A percentile compares a stretch with the other conserved stretches of the same genome.
phyloP scores from a whole-genome alignment of 2,888 invertebrate species.

The Limnephilus rhombicus region DNA sequence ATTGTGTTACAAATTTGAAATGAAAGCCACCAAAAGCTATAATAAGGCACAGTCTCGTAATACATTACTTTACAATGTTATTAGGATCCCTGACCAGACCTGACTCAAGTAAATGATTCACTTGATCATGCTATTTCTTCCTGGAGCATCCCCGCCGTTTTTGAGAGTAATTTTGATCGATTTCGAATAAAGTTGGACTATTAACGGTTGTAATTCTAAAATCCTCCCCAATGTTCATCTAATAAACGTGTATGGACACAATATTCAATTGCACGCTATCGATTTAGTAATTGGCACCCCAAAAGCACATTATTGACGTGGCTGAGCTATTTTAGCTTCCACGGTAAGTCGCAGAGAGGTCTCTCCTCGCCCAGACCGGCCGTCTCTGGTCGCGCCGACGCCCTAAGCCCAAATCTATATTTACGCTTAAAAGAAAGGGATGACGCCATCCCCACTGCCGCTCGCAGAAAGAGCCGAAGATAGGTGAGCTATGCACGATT shows the following conservation, averaged over 20 bases:
- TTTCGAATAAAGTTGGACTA: neutral
- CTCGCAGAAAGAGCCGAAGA: conserved; percentile 59
- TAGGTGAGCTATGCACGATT: conserved; percentile 51
- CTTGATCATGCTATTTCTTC: neutral
- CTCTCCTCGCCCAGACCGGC: conserved; percentile 53
- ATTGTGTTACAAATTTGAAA: no score
- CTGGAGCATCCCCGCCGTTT: neutral
- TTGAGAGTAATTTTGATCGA: neutral
- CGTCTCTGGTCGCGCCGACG: conserved; percentile 63
- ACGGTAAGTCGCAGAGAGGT: conserved; percentile 34
- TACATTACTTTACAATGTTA: neutral
- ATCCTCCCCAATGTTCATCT: neutral
- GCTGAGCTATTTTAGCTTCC: conserved; percentile 50
- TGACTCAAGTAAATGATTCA: neutral
- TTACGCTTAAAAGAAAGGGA: conserved; percentile 59
- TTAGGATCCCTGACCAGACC: neutral
- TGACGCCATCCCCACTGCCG: conserved; percentile 51
- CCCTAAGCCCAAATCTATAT: conserved; percentile 64
- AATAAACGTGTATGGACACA: neutral
- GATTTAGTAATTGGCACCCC: conserved; percentile 61
- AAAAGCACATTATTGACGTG: conserved; percentile 55
- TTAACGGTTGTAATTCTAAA: neutral
- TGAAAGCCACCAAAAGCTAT: no score
- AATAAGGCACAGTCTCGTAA: no score
- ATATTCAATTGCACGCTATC: conserved; percentile 53